Conservation (phyloP, 2,797 vertebrate species). For the Phalanger gymnotis region DNA sequence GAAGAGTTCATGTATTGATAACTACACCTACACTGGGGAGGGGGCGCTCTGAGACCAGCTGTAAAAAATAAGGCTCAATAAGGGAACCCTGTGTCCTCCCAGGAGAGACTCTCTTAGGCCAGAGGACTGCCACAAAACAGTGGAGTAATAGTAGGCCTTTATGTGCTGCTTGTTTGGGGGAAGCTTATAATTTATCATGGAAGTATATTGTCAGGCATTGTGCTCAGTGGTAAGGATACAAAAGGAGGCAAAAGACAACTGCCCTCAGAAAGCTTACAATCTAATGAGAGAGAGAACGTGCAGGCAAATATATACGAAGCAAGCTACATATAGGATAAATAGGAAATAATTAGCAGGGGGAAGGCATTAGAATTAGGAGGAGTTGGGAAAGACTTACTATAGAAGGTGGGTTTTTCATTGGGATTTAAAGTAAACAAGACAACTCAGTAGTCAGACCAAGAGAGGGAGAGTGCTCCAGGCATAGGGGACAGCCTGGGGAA, state of each 20-base stretch:
- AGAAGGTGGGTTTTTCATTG: too few species aligned
- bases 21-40: not conserved
- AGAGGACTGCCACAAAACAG: not conserved
- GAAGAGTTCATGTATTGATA: not conserved
- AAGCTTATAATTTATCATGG: not conserved
- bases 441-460: not conserved
- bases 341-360: not conserved
- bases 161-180: not conserved
- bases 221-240: not conserved
- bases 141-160: not conserved
- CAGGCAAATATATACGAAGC: too few species aligned
- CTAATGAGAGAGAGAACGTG: not conserved
- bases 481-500: not conserved
- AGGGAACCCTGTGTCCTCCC: not conserved
- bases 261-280: not conserved
- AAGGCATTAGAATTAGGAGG: not conserved
- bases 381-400: too few species aligned
- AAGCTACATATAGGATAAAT: too few species aligned
- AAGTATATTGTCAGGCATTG: not conserved
- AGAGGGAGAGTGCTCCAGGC: not conserved
- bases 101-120: not conserved
- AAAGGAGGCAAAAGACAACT: not conserved
- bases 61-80: not conserved
- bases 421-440: not conserved
- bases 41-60: not conserved